Base-by-base conservation (phyloP, 2,797 vertebrate genomes). In the Sphenodon punctatus region DNA sequence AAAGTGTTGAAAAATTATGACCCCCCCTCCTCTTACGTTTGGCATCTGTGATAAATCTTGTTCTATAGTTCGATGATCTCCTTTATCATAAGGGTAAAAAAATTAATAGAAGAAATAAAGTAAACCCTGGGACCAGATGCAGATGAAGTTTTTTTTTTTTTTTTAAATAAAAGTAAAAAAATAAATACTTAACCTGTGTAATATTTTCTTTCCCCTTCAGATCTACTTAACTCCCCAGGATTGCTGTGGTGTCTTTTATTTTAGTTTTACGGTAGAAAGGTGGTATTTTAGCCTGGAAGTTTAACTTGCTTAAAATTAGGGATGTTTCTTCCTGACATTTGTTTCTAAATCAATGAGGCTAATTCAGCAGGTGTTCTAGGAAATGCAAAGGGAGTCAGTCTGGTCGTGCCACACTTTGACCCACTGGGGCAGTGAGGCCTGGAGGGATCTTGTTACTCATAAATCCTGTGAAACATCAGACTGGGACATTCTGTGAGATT, bases 1-100 rank as follows among this genome's bases (percentile, higher is more conserved):
- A 70, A 82, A 72, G 66, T 70, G 46, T 86, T 63, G n/a, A 92
- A 82, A 88, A 94, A 92, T 93, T 88, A 92, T 76, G 85, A 84
- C 22, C 0, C 0, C 22, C 0, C 0, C 45, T 61, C 93, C 92
- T 91, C 86, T 73, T 38, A 86, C 66, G 80, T 88, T 85, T 93
- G 87, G 82, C 89, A 89, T 79, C 43, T 78, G 76, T 42, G 59
- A 88, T 93, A 78, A 87, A 92, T 93, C 81, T 92, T 75, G 67
- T 88, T 85, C 69, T 86, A 45, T 30, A 77, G 67, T 91, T 82
- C 86, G 80, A 91, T 30, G 72, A 73, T 88, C 49, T 87, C 32
- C 67, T 92, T 87, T 76, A 72, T 80, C 55, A 32, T 79, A 78
- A 89, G 56, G 73, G 80, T 86, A 76, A 82, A 75, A 83, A 82